Base-by-base conservation (phyloP, 1,140 invertebrate genomes). In the Episyrphus balteatus region DNA sequence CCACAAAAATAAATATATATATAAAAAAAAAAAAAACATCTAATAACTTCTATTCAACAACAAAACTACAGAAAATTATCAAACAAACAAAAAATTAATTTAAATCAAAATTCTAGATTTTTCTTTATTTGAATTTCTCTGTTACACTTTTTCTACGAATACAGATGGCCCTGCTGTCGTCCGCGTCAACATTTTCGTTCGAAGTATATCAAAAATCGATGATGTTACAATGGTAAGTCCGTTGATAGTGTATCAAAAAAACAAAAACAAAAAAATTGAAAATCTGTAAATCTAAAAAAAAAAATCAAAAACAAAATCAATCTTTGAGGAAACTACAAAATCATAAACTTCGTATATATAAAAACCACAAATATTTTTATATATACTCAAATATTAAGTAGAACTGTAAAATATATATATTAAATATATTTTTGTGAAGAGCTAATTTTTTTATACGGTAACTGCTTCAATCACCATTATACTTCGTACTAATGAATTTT, bases 171-270 rank as follows among this genome's bases (percentile, higher is more conserved):
- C 87, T 70, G 84, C 87, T 69, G 81, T 88, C 75, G 87, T 91
- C 73, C 80, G 79, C 76, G 89, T 95, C 80, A 94, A 95, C 83
- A 89, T 94, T 79, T 92, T 91, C 83, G 84, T 95, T 74, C 81
- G 91, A 81, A 93, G 89, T 86, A 94, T 94, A 81, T 91, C 88
- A 75, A 94, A 92, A 83, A 94, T 95, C 79, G 90, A 94, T 86
- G 91, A 95, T 81, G 90, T 94, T 74, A 93, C 89, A 64, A 94
- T 94, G 92, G 88, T 92, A 91, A 89, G 87, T 88, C 46, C 56
- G 58, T 48, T 34, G 51, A 50, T 40, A 42, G 46, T 46, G 49
- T 41, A 46, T 46, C 44, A n/a, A 36, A 36, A n/a, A 36, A 36
- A 36, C 3, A 36, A n/a, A n/a, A n/a, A n/a, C 3, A 6, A 12